A percentile compares a stretch with the other conserved stretches of the same genome.
Evolutionary conservation across 2,888 invertebrate species (phyloP).

Genomic region (Lydus trimaculatus): DNA sequence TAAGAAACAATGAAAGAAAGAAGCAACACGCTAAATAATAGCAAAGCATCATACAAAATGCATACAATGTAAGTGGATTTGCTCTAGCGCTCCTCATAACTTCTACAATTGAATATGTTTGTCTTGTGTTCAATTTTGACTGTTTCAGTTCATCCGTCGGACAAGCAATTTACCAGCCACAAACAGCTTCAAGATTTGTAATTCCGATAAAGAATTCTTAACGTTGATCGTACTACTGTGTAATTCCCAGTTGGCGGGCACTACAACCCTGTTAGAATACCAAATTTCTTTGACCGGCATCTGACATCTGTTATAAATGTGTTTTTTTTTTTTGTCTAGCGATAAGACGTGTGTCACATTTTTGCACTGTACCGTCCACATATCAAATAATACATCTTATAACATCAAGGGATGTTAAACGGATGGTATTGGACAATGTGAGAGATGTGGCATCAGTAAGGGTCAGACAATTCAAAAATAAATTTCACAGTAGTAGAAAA

Average conservation of each 20-base stretch:
- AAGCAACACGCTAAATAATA: conserved; percentile 44
- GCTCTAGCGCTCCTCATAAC: conserved; percentile 32
- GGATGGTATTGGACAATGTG: not conserved
- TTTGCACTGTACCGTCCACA: conserved; percentile 39
- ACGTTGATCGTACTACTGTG: conserved; percentile 44
- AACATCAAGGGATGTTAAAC: conserved; percentile 27
- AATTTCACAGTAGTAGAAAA: conserved; percentile 54
- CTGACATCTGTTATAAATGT: conserved; percentile 54
- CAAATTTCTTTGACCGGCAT: conserved; percentile 47
- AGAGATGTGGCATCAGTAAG: conserved; percentile 14
- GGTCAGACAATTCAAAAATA: conserved; percentile 51
- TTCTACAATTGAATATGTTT: not conserved
- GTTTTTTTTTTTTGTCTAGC: conserved; percentile 35
- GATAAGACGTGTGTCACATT: conserved; percentile 43
- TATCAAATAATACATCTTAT: conserved; percentile 34
- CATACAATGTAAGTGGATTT: conserved; percentile 57
- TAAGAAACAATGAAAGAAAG: conserved; percentile 40
- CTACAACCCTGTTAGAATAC: conserved; percentile 47
- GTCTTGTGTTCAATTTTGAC: not conserved
- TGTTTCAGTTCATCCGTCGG: conserved; percentile 22
- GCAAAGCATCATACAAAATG: conserved; percentile 57
- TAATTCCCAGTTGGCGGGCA: conserved; percentile 39
- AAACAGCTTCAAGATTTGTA: conserved; percentile 50
- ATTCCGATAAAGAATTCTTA: conserved; percentile 56
- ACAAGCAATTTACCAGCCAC: conserved; percentile 53